Conservation (phyloP, 2,797 vertebrate species). For the Harpagifer antarcticus region DNA sequence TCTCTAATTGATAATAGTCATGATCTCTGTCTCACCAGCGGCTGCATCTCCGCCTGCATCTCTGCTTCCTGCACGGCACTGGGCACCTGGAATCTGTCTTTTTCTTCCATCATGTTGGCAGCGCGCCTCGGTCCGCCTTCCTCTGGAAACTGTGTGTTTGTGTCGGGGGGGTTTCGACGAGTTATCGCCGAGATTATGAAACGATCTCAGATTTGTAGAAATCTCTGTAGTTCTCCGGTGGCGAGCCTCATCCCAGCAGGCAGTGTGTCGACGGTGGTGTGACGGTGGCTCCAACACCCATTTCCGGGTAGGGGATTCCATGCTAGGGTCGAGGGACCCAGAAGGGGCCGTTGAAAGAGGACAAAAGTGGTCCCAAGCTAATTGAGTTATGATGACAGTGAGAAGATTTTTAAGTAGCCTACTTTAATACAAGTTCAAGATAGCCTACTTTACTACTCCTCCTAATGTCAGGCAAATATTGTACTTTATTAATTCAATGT, state of each 20-base stretch:
- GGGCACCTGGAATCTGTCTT: conserved; percentile 97
- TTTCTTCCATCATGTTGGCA: conserved; percentile 97
- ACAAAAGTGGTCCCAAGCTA: background rate
- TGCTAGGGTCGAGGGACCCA: conserved; percentile 46
- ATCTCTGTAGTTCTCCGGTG: conserved; percentile 57
- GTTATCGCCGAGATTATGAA: conserved; percentile 1
- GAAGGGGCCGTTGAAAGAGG: conserved; percentile 4
- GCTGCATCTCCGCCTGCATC: conserved; percentile 97
- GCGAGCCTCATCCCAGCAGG: conserved; percentile 87
- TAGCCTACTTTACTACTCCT: background rate
- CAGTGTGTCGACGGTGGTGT: conserved; percentile 75
- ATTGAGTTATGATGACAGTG: background rate
- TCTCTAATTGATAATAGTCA: background rate
- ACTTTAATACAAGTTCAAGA: too few relatives aligned
- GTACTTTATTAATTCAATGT: background rate
- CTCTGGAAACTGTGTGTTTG: background rate
- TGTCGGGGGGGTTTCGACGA: conserved; percentile 1
- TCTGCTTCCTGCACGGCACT: conserved; percentile 90
- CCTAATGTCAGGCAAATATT: background rate
- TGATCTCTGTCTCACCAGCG: conserved; percentile 87
- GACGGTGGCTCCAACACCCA: conserved; percentile 89
- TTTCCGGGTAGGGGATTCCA: conserved; percentile 87
- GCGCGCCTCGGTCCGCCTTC: conserved; percentile 40
- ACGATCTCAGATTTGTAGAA: conserved; percentile 56
- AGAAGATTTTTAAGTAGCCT: too few relatives aligned